Percentiles rank a stretch among this genome's conserved stretches.
phyloP scores from a whole-genome alignment of 2,797 vertebrate genomes.

The Luscinia luscinia region DNA sequence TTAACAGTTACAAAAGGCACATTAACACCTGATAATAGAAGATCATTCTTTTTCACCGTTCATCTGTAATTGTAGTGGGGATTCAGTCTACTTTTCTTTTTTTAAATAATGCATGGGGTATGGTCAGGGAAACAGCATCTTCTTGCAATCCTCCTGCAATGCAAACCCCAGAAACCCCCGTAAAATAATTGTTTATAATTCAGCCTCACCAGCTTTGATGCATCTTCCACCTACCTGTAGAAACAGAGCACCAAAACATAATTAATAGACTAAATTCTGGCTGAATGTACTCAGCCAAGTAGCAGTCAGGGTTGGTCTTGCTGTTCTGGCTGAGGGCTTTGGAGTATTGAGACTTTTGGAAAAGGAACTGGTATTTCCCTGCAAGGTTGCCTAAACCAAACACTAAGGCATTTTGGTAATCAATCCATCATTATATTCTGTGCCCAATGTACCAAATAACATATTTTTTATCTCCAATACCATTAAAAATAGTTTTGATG shows the following conservation, averaged over 20 bases:
- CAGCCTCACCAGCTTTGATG: not conserved
- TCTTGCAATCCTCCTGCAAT: not conserved
- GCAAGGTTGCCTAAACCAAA: not conserved
- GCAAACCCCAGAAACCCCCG: not conserved
- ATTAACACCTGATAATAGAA: not conserved
- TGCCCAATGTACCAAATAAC: not conserved
- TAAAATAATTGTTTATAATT: not conserved
- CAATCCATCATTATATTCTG: not conserved
- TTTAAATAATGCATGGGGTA: not conserved
- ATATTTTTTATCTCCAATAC: not conserved
- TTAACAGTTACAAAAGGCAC: not conserved
- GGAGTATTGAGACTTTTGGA: not conserved
- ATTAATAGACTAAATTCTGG: not conserved
- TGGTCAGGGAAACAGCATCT: not conserved
- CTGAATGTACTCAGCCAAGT: not conserved
- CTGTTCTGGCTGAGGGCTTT: not conserved
- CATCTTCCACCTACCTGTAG: not conserved
- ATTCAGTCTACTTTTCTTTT: not conserved
- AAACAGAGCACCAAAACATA: not conserved
- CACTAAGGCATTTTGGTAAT: not conserved
- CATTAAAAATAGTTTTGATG: not conserved
- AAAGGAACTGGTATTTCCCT: not conserved
- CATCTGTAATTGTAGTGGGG: not conserved
- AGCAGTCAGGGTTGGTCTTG: not conserved
- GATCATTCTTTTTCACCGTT: not conserved